These are phyloP conservation scores for Limnephilus rhombicus DNA, from an alignment of 2,888 invertebrate species.

Conservation along the genomic window DNA sequence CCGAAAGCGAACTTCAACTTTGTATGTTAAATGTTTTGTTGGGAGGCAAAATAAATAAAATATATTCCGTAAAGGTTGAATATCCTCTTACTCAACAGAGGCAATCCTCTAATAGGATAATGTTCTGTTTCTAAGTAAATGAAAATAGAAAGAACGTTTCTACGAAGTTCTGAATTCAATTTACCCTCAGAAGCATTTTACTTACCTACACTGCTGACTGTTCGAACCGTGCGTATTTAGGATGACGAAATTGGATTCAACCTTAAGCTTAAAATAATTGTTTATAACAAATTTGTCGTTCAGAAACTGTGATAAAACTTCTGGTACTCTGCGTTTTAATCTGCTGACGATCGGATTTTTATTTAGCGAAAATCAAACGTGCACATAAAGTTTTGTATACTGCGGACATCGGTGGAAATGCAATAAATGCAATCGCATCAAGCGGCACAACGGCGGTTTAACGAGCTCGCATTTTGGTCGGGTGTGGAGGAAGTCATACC, in stretches of 20 bases:
- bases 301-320: constrained; percentile 12
- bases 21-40: constrained; percentile 46
- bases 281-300: constrained; percentile 21
- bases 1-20: constrained; percentile 34
- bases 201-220: too few relatives aligned
- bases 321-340: constrained; percentile 25
- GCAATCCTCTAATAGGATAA: not conserved
- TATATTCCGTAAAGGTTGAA: constrained; percentile 7
- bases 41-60: constrained; percentile 40
- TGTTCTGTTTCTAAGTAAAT: not conserved
- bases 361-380: constrained; percentile 38
- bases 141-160: not conserved
- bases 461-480: constrained; percentile 53
- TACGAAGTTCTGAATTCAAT: not conserved
- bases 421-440: constrained; percentile 59
- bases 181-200: not conserved
- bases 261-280: not conserved
- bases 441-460: constrained; percentile 48
- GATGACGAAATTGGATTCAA: not conserved
- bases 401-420: constrained; percentile 57
- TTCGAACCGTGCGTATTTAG: not conserved
- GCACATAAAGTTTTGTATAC: constrained; percentile 18
- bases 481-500: constrained; percentile 10
- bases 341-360: constrained; percentile 46
- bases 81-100: constrained; percentile 2